Evolutionary conservation across 2,113 vertebrate species (phyloP).

Genomic region (Urocynchramus pylzowi): DNA sequence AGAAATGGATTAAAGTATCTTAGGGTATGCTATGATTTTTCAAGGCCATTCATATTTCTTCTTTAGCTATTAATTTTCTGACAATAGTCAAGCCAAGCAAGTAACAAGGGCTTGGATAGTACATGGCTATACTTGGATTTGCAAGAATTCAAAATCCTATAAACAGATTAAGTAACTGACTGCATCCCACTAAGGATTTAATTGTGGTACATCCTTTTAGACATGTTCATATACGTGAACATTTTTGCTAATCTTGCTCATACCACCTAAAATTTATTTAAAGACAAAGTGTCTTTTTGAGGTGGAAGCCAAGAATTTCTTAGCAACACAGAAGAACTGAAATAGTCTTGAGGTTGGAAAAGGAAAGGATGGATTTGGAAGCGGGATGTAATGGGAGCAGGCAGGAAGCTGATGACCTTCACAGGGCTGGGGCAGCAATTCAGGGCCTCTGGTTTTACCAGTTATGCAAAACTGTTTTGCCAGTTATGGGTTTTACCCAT

Average conservation of each 20-base stretch:
- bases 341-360: not conserved
- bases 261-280: not conserved
- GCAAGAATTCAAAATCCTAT: not conserved
- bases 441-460: not conserved
- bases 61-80: not conserved
- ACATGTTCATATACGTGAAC: not conserved
- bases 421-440: rapidly evolving
- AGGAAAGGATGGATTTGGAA: not conserved
- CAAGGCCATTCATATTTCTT: not conserved
- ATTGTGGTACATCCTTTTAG: not conserved
- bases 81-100: not conserved
- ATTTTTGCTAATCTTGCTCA: not conserved
- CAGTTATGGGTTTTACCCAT: not conserved
- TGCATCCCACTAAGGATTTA: not conserved
- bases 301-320: not conserved
- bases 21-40: not conserved
- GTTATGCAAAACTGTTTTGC: not conserved
- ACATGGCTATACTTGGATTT: not conserved
- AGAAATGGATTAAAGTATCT: not conserved
- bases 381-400: not conserved
- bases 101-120: not conserved
- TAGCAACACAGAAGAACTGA: not conserved
- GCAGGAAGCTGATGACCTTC: not conserved
- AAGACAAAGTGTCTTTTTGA: not conserved
- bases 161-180: not conserved